Evolutionary conservation across 2,113 vertebrate genomes (phyloP), one percentile per base, ranked within the genome.

Genomic region (Callaeas wilsoni): DNA sequence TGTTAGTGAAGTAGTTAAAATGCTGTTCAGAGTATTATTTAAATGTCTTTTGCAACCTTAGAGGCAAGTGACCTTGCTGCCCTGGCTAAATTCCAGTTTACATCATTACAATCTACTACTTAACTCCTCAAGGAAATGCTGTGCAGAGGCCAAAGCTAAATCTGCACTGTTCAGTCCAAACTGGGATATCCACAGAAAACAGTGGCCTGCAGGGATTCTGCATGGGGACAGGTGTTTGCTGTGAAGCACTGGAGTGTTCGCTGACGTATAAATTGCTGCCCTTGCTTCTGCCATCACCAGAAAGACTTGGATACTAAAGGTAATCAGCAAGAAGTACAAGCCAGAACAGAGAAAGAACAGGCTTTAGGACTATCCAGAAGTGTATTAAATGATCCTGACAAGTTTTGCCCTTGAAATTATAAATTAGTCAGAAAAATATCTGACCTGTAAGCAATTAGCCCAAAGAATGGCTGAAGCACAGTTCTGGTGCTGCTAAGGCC

Each of bases 1-100:
- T 20, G 19, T 83, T 79, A 62, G 59, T 53, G 29, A 60, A 74
- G 57, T 2, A 59, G 65, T 65, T 92, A 73, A 92, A 88, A 78
- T 39, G 20, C 56, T 75, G 50, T 69, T 85, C 73, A 47, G 67
- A 73, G 50, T 49, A 55, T 79, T 56, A 49, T 64, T 96, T 76
- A 68, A 92, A 75, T 92, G 62, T 39, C 68, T 94, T 93, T 94
- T 94, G 86, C 71, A 95, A 69, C 56, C 73, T 37, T 57, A 55
- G 37, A 88, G 70, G 75, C 1, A 2, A 87, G 42, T 84, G 85
- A 95, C 82, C 83, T 75, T 50, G 50, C 67, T 92, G 81, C 50
- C 46, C 42, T 77, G 87, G 87, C 83, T 74, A 84, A 95, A 95
- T 90, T 92, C 92, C 89, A 96, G 27, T 67, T 90, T 87, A 62